phyloP scores from a whole-genome alignment of 1,140 invertebrate genomes.

The silkworm (Bombyx mori) region DNA sequence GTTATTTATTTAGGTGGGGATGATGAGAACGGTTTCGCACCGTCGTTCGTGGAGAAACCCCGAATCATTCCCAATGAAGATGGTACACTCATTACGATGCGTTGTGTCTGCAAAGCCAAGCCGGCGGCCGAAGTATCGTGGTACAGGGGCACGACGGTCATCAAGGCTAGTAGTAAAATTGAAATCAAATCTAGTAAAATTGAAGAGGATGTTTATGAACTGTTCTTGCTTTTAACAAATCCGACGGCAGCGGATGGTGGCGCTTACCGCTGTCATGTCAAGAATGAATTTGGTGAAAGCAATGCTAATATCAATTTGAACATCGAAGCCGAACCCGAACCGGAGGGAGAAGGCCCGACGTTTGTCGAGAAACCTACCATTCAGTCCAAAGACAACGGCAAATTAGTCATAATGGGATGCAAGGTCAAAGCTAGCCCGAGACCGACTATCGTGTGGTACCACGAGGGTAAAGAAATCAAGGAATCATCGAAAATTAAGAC shows the following conservation, averaged over 20 bases:
- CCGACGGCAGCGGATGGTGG: slow-evolving; percentile 95
- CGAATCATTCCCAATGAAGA: slow-evolving; percentile 97
- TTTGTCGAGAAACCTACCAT: slow-evolving; percentile 97
- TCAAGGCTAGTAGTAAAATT: slow-evolving; percentile 90
- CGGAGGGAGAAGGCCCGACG: slow-evolving; percentile 95
- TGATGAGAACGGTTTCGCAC: slow-evolving; percentile 90
- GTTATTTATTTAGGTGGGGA: slow-evolving; percentile 80
- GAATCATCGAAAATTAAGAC: slow-evolving; percentile 85
- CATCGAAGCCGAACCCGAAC: slow-evolving; percentile 94
- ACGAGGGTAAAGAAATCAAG: slow-evolving; percentile 82
- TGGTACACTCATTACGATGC: slow-evolving; percentile 95
- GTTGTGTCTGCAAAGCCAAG: slow-evolving; percentile 94
- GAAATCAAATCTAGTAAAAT: slow-evolving; percentile 82
- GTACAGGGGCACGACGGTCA: slow-evolving; percentile 88
- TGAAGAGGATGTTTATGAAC: slow-evolving; percentile 90
- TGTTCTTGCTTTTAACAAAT: slow-evolving; percentile 86
- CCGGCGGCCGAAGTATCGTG: slow-evolving; percentile 91
- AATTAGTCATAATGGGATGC: slow-evolving; percentile 98
- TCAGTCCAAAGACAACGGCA: slow-evolving; percentile 94
- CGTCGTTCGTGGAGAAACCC: slow-evolving; percentile 96
- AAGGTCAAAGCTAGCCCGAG: slow-evolving; percentile 94
- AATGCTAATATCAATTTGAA: slow-evolving; percentile 99
- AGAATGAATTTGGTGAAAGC: slow-evolving; percentile 97
- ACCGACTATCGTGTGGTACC: slow-evolving; percentile 94
- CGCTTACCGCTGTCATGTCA: slow-evolving; percentile 96